Conservation (phyloP, 2,113 vertebrate species). For the Zosterops japonicus region DNA sequence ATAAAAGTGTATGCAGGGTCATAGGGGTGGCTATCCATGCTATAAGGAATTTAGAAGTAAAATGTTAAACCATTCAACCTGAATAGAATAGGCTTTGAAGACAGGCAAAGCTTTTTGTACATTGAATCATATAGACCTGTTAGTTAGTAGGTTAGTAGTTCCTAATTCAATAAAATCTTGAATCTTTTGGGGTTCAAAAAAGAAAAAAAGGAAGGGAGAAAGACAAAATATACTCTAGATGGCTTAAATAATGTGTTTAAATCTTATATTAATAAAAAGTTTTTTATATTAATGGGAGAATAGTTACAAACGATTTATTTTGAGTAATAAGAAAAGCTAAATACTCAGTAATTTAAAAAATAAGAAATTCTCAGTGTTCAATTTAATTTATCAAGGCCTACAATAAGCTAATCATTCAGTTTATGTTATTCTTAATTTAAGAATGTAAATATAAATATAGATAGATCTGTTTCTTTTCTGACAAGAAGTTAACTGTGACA, state of each 20-base stretch:
- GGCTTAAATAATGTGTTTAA: background rate
- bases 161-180: background rate
- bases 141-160: background rate
- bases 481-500: background rate
- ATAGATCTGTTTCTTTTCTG: background rate
- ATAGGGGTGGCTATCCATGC: background rate
- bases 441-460: background rate
- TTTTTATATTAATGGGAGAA: background rate
- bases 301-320: background rate
- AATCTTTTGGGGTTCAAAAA: background rate
- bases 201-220: background rate
- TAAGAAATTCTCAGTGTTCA: background rate
- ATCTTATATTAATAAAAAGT: background rate
- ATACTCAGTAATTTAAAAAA: background rate
- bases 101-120: background rate
- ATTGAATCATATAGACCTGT: background rate
- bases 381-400: background rate
- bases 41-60: background rate
- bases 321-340: background rate
- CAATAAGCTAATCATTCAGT: background rate
- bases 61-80: background rate
- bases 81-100: background rate
- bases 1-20: background rate
- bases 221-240: background rate
- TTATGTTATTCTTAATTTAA: background rate